A percentile compares a stretch with the other conserved stretches of the same genome.
These are phyloP conservation scores for Sebastes melanostomus DNA, from an alignment of 2,797 vertebrate genomes.

Conservation along the genomic window DNA sequence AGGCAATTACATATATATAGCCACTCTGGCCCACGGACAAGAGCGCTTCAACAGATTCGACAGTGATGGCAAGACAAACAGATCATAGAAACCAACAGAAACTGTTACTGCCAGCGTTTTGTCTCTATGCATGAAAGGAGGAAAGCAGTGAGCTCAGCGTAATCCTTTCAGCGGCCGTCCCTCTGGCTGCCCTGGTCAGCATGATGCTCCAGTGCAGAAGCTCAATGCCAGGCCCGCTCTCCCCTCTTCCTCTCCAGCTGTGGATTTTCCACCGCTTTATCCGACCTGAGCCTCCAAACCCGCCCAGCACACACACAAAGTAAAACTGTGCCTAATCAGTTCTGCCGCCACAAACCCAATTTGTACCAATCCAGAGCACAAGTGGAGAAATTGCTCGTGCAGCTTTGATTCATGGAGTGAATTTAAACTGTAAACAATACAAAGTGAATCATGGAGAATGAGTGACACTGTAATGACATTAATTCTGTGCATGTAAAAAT, in stretches of 20 bases:
- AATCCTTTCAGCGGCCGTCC: slow-evolving; percentile 79
- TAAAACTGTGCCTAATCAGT: slow-evolving; percentile 85
- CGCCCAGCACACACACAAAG: slow-evolving; percentile 69
- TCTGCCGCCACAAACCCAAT: slow-evolving; percentile 70
- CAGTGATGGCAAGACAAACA: slow-evolving; percentile 64
- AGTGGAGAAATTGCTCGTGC: slow-evolving; percentile 45
- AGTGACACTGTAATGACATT: not conserved
- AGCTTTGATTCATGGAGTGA: slow-evolving; percentile 7
- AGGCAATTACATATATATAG: not conserved
- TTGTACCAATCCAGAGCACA: slow-evolving; percentile 56
- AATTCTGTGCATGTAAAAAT: not conserved
- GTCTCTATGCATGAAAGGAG: slow-evolving; percentile 70
- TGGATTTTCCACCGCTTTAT: slow-evolving; percentile 85
- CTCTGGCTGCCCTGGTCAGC: slow-evolving; percentile 73
- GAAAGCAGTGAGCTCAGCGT: slow-evolving; percentile 78
- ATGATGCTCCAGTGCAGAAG: slow-evolving; percentile 78
- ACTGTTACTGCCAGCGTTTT: slow-evolving; percentile 79
- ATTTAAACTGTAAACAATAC: slow-evolving; percentile 1
- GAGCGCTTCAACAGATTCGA: slow-evolving; percentile 32
- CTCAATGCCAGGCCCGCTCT: slow-evolving; percentile 73
- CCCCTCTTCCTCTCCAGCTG: slow-evolving; percentile 71
- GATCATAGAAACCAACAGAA: slow-evolving; percentile 78
- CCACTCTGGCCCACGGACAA: slow-evolving; percentile 1
- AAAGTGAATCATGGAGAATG: not conserved
- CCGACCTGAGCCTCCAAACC: slow-evolving; percentile 68